Evolutionary conservation across 2,888 invertebrate genomes (phyloP), one percentile per base, ranked within the genome.

Genomic region (Microctonus aethiopoides): DNA sequence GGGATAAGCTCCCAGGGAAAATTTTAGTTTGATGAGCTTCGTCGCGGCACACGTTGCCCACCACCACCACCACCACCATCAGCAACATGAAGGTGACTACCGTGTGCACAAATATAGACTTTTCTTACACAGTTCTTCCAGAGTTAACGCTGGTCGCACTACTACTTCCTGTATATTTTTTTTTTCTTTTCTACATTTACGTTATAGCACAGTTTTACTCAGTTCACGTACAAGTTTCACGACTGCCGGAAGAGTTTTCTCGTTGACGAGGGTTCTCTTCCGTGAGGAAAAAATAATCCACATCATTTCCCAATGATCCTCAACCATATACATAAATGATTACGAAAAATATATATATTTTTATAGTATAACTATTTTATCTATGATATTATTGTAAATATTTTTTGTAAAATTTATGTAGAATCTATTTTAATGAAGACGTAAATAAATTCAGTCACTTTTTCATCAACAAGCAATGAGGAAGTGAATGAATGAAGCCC

Each of bases 11-110:
- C 67, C 72, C 56, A 70, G 75, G 56, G 74, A 76, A 80, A 81
- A 82, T 83, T 82, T 80, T 78, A 77, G 78, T 83, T 82, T 79
- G 80, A 82, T 78, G 79, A 81, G 78, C 70, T 72, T 61, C 67
- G 60, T 69, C 62, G 67, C 63, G 61, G 52, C 73, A 54, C 63
- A 59, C 56, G 67, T 57, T 52, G 46, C n/a, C 52, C 60, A 60
- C 60, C 41, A 60, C 56, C 41, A 34, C 61, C 67, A 10, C 67
- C 34, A 64, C 64, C 41, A 41, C 52, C 11, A 39, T 54, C 13
- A 46, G 46, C n/a, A 46, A 46, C 46, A 46, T 46, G 46, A 16
- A 46, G 46, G 46, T 46, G 46, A 46, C 46, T 46, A 46, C 16
- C 16, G 16, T 46, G 6, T 36, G 51, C 29, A 1, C 52, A n/a